Evolutionary conservation across 1,140 invertebrate species (phyloP), one percentile per base, ranked within the genome.

Genomic region (Brachionus koreanus): DNA sequence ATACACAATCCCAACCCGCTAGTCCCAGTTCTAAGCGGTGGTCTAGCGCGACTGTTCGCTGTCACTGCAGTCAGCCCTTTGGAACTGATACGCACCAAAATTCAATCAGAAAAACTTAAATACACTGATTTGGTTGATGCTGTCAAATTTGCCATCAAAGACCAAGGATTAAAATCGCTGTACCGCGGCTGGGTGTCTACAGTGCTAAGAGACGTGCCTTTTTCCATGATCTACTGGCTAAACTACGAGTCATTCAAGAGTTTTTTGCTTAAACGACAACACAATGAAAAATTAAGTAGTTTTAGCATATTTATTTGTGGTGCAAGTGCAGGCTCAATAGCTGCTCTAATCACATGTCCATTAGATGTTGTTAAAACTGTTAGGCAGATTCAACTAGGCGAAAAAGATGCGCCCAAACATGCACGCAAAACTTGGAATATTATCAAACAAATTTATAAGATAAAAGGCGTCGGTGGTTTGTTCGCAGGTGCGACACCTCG

Each of bases 201-300:
- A n/a, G 13, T 83, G 16, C 42, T 37, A 5, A 46, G 82, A 12
- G 82, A 83, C 65, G 69, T 83, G 16, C 82, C 82, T 6, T 83
- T 83, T 52, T 83, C 82, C 9, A 75, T 83, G 69, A 65, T 83
- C 13, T 83, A 83, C 46, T 83, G 82, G 82, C 33, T 57, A 0
- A 75, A 76, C 49, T 75, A 75, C 33, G 82, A 83, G 61, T 33
- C 49, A 29, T 29, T 82, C 7, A 82, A 82, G 13, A 82, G 29
- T 9, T 74, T 74, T 74, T 29, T 43, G 9, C 23, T 65, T 29
- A 23, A 16, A 25, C 39, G 16, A 16, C 61, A 69, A 25, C 23
- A 37, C 5, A 69, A 67, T 52, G 3, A 65, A n/a, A 29, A 16
- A 1, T 12, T 82, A 12, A 43, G 65, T 29, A 82, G 61, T 37